Evolutionary conservation across 2,888 invertebrate genomes (phyloP).

Genomic region (Aleiodes testaceus): DNA sequence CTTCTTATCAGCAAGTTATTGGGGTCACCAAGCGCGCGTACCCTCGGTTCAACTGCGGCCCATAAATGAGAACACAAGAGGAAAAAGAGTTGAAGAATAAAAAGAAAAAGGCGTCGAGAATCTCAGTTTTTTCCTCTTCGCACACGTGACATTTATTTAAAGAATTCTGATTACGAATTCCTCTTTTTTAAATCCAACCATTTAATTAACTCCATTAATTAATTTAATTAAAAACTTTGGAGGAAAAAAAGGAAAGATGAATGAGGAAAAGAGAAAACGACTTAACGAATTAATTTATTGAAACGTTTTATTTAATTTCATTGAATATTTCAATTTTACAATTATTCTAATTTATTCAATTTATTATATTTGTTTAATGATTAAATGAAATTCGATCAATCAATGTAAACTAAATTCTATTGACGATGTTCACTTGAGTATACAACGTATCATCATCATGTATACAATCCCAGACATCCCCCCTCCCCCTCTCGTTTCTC

Average conservation of each 20-base stretch:
- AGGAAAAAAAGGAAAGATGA: not conserved
- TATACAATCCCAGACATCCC: conserved; percentile 16
- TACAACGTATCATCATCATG: not conserved
- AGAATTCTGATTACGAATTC: conserved; percentile 6
- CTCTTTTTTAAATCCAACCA: not conserved
- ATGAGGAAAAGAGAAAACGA: not conserved
- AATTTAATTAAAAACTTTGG: conserved; percentile 31
- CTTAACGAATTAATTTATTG: too few relatives aligned
- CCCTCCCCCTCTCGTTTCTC: not conserved
- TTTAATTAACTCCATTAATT: not conserved
- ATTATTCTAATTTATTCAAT: too few relatives aligned
- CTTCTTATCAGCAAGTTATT: conserved; percentile 50
- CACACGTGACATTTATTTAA: not conserved
- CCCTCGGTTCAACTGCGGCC: not conserved
- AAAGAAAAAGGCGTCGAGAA: not conserved
- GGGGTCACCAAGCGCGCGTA: conserved; percentile 9
- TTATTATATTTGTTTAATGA: not conserved
- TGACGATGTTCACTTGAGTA: conserved; percentile 26
- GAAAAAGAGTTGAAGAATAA: conserved; percentile 8
- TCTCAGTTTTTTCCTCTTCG: not conserved
- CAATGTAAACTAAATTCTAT: conserved; percentile 29
- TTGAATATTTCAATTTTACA: too few relatives aligned
- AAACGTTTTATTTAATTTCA: too few relatives aligned
- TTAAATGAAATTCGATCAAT: conserved; percentile 17
- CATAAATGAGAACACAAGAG: not conserved